Evolutionary conservation across 2,888 invertebrate genomes (phyloP).

Genomic region (Anthophora plumipes): DNA sequence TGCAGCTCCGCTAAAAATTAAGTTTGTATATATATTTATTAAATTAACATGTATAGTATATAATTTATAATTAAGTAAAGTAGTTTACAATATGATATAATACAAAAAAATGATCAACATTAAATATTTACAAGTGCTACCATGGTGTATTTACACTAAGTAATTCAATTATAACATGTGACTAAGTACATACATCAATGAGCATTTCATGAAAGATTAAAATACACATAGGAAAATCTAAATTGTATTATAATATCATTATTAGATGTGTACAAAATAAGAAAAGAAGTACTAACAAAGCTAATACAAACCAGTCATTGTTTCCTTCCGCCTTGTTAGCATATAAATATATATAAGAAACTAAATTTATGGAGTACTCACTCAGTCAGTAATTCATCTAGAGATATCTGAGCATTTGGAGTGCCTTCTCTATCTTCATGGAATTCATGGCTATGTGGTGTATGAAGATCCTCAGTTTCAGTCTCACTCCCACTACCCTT

Average conservation of each 20-base stretch:
- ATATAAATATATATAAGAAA: conserved; percentile 40
- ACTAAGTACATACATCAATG: conserved; percentile 38
- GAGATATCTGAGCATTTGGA: conserved; percentile 82
- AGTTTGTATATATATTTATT: conserved; percentile 2
- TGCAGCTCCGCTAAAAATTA: conserved; percentile 75
- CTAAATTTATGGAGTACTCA: conserved; percentile 81
- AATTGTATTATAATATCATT: conserved; percentile 16
- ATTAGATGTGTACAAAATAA: conserved; percentile 18
- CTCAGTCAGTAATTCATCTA: conserved; percentile 84
- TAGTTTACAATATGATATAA: conserved; percentile 3
- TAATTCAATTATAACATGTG: conserved; percentile 27
- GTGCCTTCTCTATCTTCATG: conserved; percentile 81
- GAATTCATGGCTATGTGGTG: conserved; percentile 81
- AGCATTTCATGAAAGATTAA: conserved; percentile 33
- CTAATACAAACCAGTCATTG: conserved; percentile 69
- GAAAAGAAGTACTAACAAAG: conserved; percentile 10
- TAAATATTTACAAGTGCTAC: conserved; percentile 51
- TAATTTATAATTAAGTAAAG: neutral
- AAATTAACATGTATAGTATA: neutral
- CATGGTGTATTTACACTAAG: conserved; percentile 30
- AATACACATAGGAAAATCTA: conserved; percentile 40
- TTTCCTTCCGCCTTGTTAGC: conserved; percentile 56
- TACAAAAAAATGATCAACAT: conserved; percentile 20
- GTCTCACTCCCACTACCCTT: conserved; percentile 90
- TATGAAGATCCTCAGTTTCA: conserved; percentile 89